Base-by-base conservation (phyloP, 1,140 invertebrate genomes). In the Monochamus saltuarius region DNA sequence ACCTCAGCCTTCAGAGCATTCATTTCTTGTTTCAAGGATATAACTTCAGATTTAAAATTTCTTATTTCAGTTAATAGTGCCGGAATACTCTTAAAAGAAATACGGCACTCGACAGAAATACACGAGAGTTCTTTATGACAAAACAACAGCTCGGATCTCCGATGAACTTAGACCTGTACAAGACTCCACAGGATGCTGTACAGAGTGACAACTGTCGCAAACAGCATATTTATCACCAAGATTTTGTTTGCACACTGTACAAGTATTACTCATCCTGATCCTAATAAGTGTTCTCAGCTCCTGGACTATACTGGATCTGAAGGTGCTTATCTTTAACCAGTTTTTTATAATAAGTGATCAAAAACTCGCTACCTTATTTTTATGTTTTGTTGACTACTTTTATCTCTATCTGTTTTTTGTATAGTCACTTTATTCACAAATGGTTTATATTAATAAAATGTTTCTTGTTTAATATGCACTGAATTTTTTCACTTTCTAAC, bases 151-250 rank as follows among this genome's bases (percentile, higher is more conserved):
- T 49, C 46, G 46, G 19, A 49, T 17, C 29, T 49, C 46, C 19
- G 46, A 49, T 49, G 46, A 14, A 49, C 46, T 34, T 34, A 49
- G 46, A 49, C 46, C 46, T 49, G 46, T 49, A 29, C 46, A 49
- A 29, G 46, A 8, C 14, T 49, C 46, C 19, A 49, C 46, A 35
- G 46, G 46, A 49, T 49, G 46, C 35, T 49, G 46, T 49, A 35
- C 17, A 49, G 46, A 49, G 46, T 49, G 46, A 49, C 46, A 49
- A 22, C 46, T 49, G 19, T 49, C 46, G 46, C 46, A 49, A 49
- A 49, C 19, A 7, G 46, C 19, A 35, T 49, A 49, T 49, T 49
- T 49, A 29, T 49, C 46, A 29, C 46, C 14, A 22, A 49, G 46
- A 49, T 29, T 29, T 49, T 49, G 17, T 29, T 49, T 49, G 46